Percentiles rank a stretch among this genome's conserved stretches.
Evolutionary conservation across 2,113 vertebrate genomes (phyloP).

Genomic region (Astur gentilis): DNA sequence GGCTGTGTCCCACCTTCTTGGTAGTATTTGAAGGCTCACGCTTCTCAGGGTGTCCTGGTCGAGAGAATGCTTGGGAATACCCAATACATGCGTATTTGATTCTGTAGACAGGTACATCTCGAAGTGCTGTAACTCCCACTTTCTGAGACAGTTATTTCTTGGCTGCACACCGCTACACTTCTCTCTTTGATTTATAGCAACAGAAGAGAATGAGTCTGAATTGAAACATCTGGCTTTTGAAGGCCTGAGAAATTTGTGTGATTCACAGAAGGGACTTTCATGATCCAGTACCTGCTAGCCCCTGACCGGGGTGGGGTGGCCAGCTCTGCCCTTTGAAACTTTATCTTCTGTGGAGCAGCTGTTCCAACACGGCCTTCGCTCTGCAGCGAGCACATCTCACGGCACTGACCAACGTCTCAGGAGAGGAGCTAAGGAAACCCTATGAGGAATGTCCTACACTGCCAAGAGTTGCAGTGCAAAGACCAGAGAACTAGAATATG

Average conservation of each 20-base stretch:
- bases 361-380: neutral
- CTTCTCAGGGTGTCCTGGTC: neutral
- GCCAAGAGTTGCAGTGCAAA: neutral
- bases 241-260: neutral
- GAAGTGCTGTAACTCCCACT: neutral
- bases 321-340: neutral
- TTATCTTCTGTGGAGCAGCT: neutral
- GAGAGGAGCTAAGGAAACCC: neutral
- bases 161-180: neutral
- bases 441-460: accelerated
- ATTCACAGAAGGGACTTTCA: neutral
- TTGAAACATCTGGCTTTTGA: neutral
- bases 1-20: neutral
- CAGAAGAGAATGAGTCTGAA: neutral
- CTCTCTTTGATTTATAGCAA: neutral
- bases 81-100: neutral
- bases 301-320: neutral
- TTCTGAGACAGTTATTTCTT: neutral
- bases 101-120: neutral
- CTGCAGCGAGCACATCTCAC: accelerated
- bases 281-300: neutral
- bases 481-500: neutral
- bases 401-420: accelerated
- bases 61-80: neutral
- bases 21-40: neutral